These are phyloP conservation scores for Dipodomys stephensi DNA, from an alignment of 2,113 vertebrate genomes.

Conservation along the genomic window DNA sequence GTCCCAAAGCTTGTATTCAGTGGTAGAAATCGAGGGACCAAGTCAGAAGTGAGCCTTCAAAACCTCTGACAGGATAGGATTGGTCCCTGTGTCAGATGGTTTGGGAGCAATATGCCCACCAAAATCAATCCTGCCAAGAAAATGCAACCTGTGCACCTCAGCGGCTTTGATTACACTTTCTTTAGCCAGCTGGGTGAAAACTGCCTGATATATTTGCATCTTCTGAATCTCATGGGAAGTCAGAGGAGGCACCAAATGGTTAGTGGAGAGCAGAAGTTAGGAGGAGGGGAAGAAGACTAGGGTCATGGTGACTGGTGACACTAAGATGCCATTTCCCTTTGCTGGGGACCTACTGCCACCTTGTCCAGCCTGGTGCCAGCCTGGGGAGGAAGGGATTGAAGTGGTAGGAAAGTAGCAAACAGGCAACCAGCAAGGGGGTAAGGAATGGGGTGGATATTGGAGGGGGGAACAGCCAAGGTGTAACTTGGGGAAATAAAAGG, in stretches of 20 bases:
- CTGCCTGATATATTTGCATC: not conserved
- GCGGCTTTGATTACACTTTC: too few relatives aligned
- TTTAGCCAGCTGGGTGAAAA: not conserved
- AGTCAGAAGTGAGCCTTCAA: not conserved
- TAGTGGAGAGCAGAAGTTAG: not conserved
- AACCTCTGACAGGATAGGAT: not conserved
- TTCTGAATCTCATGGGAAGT: not conserved
- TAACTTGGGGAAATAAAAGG: not conserved
- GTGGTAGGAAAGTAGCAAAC: not conserved
- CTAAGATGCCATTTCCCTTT: not conserved
- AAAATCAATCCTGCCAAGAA: not conserved
- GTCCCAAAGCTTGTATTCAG: not conserved
- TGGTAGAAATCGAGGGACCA: not conserved
- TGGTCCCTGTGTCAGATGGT: not conserved
- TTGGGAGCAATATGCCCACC: not conserved
- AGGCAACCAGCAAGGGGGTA: not conserved
- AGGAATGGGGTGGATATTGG: rapidly evolving
- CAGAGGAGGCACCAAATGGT: not conserved
- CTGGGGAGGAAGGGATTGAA: not conserved
- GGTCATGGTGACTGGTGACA: too few relatives aligned
- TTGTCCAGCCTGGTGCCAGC: not conserved
- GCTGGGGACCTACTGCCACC: not conserved
- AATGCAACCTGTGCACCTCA: rapidly evolving
- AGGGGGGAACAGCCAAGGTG: not conserved
- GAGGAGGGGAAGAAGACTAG: not conserved